A percentile compares a stretch with the other conserved stretches of the same genome.
Conservation (phyloP, 2,113 vertebrate species). For the Phasianus colchicus region DNA sequence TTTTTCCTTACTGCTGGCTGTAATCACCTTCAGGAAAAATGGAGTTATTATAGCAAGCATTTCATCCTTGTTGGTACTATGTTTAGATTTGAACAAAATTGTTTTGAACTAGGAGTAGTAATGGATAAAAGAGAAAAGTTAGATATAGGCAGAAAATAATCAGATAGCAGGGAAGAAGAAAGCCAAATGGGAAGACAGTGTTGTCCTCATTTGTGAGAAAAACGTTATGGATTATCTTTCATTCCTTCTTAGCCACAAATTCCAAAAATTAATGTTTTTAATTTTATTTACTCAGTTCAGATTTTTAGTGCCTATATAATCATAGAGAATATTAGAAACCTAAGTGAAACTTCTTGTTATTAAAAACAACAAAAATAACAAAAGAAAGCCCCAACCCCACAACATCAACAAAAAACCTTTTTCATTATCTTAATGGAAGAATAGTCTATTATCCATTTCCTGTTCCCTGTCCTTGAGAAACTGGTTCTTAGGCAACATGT, state of each 20-base stretch:
- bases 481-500: neutral
- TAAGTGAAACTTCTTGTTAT: neutral
- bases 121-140: neutral
- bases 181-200: neutral
- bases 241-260: neutral
- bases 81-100: slow-evolving; percentile 24
- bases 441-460: neutral
- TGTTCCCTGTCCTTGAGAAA: neutral
- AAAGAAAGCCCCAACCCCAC: neutral
- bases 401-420: neutral
- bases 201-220: neutral
- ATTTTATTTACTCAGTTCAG: slow-evolving; percentile 46
- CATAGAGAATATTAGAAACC: neutral
- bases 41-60: neutral
- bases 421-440: slow-evolving; percentile 16
- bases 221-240: neutral
- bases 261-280: slow-evolving; percentile 51
- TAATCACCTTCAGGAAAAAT: slow-evolving; percentile 13
- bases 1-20: neutral
- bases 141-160: neutral
- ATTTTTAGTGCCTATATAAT: neutral
- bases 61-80: neutral
- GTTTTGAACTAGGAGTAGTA: neutral
- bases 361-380: neutral
- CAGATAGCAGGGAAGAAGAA: neutral